Evolutionary conservation across 2,888 invertebrate genomes (phyloP), one percentile per base, ranked within the genome.

Genomic region (Eumerus sabulonum): DNA sequence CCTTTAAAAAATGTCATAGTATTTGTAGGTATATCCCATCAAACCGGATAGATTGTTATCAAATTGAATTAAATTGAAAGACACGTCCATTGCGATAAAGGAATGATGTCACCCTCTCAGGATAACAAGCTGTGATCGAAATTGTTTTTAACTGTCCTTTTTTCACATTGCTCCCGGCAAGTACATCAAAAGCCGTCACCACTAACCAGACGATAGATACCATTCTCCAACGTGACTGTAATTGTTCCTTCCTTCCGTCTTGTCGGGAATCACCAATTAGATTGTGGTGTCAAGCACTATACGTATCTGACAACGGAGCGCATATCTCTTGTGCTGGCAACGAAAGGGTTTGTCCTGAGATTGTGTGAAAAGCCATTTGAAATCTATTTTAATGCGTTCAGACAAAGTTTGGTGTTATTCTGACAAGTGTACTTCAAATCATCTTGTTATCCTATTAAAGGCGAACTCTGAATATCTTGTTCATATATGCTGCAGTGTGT

Each of bases 1-100:
- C 27, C 27, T 4, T 27, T 27, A 27, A 4, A 27, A 2, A 7
- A 27, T 27, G 27, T 27, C 27, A 7, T 2, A 27, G 7, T 27
- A 27, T 4, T 7, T 27, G n/a, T n/a, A n/a, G n/a, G n/a, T n/a
- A n/a, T 27, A 27, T 7, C 27, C 27, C 7, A 7, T 27, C 27
- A 27, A n/a, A 4, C 27, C 27, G 27, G 27, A 7, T 27, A 66
- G 50, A 62, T 74, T 67, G 50, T 51, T 27, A 62, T 63, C 40
- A 74, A 68, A 74, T 74, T 62, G 63, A 68, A 57, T 74, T 74
- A 68, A 68, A 74, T 74, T 47, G 51, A 74, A 68, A 56, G 67
- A 57, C 38, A 16, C 44, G 13, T 44, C n/a, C n/a, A n/a, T 12
- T 38, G 9, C 27, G 27, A 27, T 7, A 27, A 27, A 27, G 7